Conservation (phyloP, 2,797 vertebrate species). For the Tympanoctomys barrerae region DNA sequence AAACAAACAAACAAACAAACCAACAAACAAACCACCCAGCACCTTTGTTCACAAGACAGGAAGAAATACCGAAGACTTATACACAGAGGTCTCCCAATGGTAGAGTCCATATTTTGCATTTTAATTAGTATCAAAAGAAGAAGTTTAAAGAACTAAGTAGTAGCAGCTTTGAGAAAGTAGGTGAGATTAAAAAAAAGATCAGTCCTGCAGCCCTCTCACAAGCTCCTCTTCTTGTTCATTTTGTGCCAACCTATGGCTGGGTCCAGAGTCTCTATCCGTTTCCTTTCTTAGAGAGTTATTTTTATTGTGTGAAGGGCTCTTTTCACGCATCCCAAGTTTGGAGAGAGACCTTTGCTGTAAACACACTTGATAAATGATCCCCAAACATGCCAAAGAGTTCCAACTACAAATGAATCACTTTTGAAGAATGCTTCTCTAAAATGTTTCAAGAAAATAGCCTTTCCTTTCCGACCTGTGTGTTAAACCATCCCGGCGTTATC, state of each 20-base stretch:
- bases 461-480: slow-evolving; percentile 9
- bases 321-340: slow-evolving; percentile 54
- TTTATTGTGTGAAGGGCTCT: slow-evolving; percentile 51
- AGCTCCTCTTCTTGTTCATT: not conserved
- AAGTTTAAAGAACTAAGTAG: not conserved
- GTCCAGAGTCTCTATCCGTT: not conserved
- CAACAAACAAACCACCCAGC: not conserved
- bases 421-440: slow-evolving; percentile 32
- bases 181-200: not conserved
- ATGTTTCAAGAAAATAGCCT: slow-evolving; percentile 32
- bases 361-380: slow-evolving; percentile 70
- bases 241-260: not conserved
- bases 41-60: not conserved
- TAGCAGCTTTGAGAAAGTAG: not conserved
- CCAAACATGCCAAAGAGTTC: slow-evolving; percentile 6
- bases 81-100: not conserved
- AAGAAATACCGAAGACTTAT: not conserved
- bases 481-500: not conserved
- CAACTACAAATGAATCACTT: slow-evolving; percentile 62
- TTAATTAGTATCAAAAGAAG: not conserved
- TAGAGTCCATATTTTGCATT: not conserved
- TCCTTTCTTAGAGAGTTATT: slow-evolving; percentile 55
- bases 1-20: not conserved
- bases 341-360: slow-evolving; percentile 75
- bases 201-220: fast-evolving